Evolutionary conservation across 2,888 invertebrate species (phyloP), one percentile per base, ranked within the genome.

Genomic region (Acholoe squamosa): DNA sequence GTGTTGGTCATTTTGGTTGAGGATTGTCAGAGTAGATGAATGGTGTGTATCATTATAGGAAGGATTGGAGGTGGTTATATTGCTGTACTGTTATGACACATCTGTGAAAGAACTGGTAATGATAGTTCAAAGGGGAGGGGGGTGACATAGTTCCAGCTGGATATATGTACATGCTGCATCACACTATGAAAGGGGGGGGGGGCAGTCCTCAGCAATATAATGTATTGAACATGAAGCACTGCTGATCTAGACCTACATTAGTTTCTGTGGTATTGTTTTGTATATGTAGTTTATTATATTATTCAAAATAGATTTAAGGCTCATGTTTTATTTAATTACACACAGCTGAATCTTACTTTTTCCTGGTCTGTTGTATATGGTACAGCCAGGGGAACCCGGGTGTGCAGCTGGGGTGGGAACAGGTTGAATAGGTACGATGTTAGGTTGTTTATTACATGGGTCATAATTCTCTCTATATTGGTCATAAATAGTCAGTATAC

Each of bases 401-500:
- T 22, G 61, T 22, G 14, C n/a, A 61, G 61, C n/a, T 61, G 61
- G 61, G 61, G 14, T 5, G 61, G n/a, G 61, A 25, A 3, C n/a
- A 22, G 22, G 3, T 22, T 22, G 61, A 25, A 25, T 5, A 61
- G 61, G 61, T 61, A 25, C 5, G 61, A 5, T 61, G 61, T 22
- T n/a, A 19, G 61, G 3, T 5, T 25, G 61, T 61, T 61, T 61
- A 25, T 61, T 22, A 22, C 25, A 61, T 25, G 25, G 61, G 61
- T 19, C 61, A 61, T 61, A 61, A 61, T 61, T 61, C 22, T 61
- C 61, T 61, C 16, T 61, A 61, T 61, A 61, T 61, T 61, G 61
- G n/a, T 25, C 5, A 61, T 61, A 61, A 61, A 61, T 61, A 61
- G 16, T 14, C 61, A 25, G 61, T 19, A 25, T 5, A 61, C n/a